Evolutionary conservation across 2,888 invertebrate genomes (phyloP), one percentile per base, ranked within the genome.

Genomic region (Odontothrips loti): DNA sequence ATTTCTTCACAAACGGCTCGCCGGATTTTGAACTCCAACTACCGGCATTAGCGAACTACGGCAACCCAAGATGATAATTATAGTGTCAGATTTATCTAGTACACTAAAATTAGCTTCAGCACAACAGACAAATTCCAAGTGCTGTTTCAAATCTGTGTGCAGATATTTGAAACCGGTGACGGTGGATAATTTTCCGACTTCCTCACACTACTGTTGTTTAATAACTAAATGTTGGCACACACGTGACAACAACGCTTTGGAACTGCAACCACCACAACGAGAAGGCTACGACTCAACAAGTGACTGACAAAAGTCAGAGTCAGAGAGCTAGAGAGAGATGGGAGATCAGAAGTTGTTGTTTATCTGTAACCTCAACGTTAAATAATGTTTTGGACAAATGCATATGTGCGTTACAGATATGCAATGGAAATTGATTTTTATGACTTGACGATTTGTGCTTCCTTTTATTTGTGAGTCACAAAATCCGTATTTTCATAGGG

Each of bases 341-440:
- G 68, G 27, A 27, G 27, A 75, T 27, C 23, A 27, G 23, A 75
- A 75, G 23, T 75, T 75, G 68, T 75, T 75, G 68, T 75, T 75
- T 75, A 27, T 75, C 23, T 75, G 10, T 75, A 75, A 75, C 68
- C 68, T 75, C 23, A 75, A 27, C 17, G 15, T 75, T 75, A 17
- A 4, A 58, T 58, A 0, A 58, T 43, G 6, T 58, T 58, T 20
- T 58, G 58, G 15, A 1, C 58, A 17, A 58, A 58, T 17, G n/a
- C 20, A 15, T n/a, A 15, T 15, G 0, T 43, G 34, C 6, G 34
- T 6, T 43, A 43, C n/a, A 43, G 58, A 20, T 58, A n/a, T 58
- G 6, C 17, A 17, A 58, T 58, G 11, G 20, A 58, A 58, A 15
- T 58, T 58, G 17, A 58, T 15, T 58, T 58, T 58, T 58, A 58